Base-by-base conservation (phyloP, 2,113 vertebrate genomes). In the Cathartes aura region DNA sequence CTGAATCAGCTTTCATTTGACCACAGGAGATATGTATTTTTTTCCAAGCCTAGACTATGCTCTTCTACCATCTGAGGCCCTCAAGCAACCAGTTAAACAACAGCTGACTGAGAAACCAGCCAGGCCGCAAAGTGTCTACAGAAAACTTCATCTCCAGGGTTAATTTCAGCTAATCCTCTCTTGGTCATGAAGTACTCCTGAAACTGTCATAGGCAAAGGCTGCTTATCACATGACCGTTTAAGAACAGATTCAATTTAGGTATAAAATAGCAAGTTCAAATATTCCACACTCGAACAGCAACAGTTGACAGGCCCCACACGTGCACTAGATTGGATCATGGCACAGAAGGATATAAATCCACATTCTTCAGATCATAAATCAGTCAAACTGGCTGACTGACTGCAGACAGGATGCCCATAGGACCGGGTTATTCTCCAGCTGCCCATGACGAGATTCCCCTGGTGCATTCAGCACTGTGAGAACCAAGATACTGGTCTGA, bases 211-310 rank as follows among this genome's bases (percentile, higher is more conserved):
- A 76, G 38, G 36, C 74, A 82, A 66, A 93, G 21, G 38, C 42
- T 80, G 63, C n/a, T 91, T 87, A 52, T 43, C 64, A 45, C n/a
- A 14, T 18, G 16, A 71, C 30, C 78, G 45, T 53, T 89, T 85
- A 93, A 72, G 60, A 94, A 84, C 12, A 70, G 43, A 91, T 82
- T 93, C 85, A 73, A 70, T 87, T 85, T 91, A n/a, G 42, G 56
- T 91, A 87, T 89, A 89, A 95, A 97, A 82, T 55, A 71, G n/a
- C n/a, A 71, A 76, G 66, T 91, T 85, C 32, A 53, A 82, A 90
- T 76, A 90, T 64, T 91, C 58, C 36, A 82, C 66, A 24, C 48
- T 68, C 24, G 5, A 87, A 87, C 21, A 85, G 43, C 87, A 95
- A 40, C 82, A 85, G 62, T 82, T 96, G 58, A 88, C 70, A 76